Base-by-base conservation (phyloP, 2,888 invertebrate genomes). In the Chelonus formosanus region DNA sequence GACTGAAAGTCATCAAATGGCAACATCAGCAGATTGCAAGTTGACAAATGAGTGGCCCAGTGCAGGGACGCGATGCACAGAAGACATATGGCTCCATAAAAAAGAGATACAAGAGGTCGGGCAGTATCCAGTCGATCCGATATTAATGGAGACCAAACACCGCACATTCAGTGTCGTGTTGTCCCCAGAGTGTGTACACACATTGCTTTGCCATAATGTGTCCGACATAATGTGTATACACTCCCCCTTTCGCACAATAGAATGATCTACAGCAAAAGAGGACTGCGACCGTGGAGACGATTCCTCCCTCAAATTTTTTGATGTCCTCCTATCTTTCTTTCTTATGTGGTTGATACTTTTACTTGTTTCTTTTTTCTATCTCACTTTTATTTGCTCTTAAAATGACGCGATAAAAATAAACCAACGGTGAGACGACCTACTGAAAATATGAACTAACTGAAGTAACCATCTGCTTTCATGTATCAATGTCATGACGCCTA, bases 81-180 rank as follows among this genome's bases (percentile, higher is more conserved):
- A 75, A 79, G 82, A 83, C 83, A 83, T 82, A 83, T 83, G 83
- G 83, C 76, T 75, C 78, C 70, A 79, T 78, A 80, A 81, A 82
- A 81, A 81, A 79, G 75, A 77, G 76, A 76, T 75, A 77, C 74
- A 75, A 69, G 60, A 64, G 70, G 52, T 65, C 53, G 67, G 44
- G 64, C 71, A 77, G 53, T 43, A 47, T 76, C 74, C 72, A 76
- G 79, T 77, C 80, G 79, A 83, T 83, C 78, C 79, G 76, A 83
- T 82, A 83, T 83, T 83, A 83, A 83, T 83, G 82, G 82, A 82
- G 82, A 83, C 82, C 82, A 83, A 83, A 82, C 80, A 82, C 81
- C 81, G 76, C 80, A 77, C 80, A 76, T 80, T 80, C 75, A 78
- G 77, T 74, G 70, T 63, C 73, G 68, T 67, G 67, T 68, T 74